phyloP scores from a whole-genome alignment of 2,797 vertebrate species.

The Moxostoma hubbsi region DNA sequence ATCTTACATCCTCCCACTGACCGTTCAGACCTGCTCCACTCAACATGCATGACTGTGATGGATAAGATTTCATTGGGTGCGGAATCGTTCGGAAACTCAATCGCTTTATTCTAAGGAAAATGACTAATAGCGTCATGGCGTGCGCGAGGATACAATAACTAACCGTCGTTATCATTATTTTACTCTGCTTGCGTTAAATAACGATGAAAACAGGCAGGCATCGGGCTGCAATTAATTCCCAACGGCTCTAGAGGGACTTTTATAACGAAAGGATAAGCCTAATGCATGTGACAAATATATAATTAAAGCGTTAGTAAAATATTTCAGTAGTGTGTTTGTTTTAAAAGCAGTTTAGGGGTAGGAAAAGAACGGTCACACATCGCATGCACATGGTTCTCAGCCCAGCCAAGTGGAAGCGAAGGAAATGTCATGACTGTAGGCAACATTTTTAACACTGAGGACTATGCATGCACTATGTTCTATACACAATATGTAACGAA shows the following conservation, averaged over 20 bases:
- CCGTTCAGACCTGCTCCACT: not conserved
- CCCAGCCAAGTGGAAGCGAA: slow-evolving; percentile 23
- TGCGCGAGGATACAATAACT: not conserved
- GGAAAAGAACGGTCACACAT: not conserved
- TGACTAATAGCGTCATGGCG: not conserved
- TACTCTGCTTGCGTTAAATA: slow-evolving; percentile 25
- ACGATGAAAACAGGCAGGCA: not conserved
- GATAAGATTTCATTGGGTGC: slow-evolving; percentile 41
- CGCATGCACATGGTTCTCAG: slow-evolving; percentile 24
- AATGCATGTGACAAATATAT: not conserved
- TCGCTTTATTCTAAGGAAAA: not conserved
- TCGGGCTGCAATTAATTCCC: slow-evolving; percentile 4
- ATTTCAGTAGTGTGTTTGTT: not conserved
- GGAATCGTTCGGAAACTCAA: not conserved
- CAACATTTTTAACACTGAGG: slow-evolving; percentile 8
- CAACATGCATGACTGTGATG: slow-evolving; percentile 44
- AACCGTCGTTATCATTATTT: not conserved
- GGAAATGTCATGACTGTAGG: slow-evolving; percentile 37
- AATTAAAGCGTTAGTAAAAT: not conserved
- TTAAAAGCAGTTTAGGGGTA: not conserved
- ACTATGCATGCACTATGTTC: not conserved
- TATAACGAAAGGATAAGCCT: slow-evolving; percentile 3
- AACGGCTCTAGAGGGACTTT: slow-evolving; percentile 15
- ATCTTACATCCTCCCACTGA: slow-evolving; percentile 10
- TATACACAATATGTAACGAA: no score